Conservation (phyloP, 2,888 invertebrate genomes). For the Drosophila nigritarsus region DNA sequence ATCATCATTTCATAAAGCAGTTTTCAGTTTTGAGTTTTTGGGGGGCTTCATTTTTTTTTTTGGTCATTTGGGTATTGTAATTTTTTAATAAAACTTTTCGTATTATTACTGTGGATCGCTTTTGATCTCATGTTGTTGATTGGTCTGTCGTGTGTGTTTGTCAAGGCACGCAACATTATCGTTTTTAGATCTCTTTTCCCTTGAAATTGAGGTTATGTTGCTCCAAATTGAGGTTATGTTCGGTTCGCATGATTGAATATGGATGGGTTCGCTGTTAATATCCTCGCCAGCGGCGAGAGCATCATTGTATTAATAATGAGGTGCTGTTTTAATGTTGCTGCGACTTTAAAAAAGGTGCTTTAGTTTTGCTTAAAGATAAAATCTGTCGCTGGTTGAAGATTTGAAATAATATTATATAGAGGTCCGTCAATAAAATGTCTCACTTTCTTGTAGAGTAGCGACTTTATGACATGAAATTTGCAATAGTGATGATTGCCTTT, state of each 20-base stretch:
- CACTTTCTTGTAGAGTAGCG: background rate
- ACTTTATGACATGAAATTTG: too few species aligned
- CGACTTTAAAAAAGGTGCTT: background rate
- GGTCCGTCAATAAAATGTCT: background rate
- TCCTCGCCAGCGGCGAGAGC: conserved; percentile 33
- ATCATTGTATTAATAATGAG: conserved; percentile 30
- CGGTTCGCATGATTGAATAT: conserved; percentile 9
- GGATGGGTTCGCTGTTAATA: conserved; percentile 20
- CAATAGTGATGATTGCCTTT: too few species aligned
- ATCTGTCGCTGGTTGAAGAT: background rate
- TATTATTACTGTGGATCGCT: conserved; percentile 36
- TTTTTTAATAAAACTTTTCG: conserved; percentile 77
- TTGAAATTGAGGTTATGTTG: conserved; percentile 43
- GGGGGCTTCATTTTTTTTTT: conserved; percentile 3
- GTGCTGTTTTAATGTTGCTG: background rate
- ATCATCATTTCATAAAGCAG: conserved; percentile 65
- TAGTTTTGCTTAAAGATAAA: background rate
- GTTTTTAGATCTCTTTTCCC: conserved; percentile 12
- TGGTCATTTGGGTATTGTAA: conserved; percentile 60
- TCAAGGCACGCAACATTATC: conserved; percentile 70
- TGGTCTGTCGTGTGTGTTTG: conserved; percentile 69
- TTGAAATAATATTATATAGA: background rate
- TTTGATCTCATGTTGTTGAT: conserved; percentile 72
- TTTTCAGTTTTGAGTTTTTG: conserved; percentile 11
- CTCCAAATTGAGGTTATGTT: conserved; percentile 39